These are phyloP conservation scores for Microcebus tavaratra DNA, from an alignment of 2,113 vertebrate genomes.

Conservation along the genomic window DNA sequence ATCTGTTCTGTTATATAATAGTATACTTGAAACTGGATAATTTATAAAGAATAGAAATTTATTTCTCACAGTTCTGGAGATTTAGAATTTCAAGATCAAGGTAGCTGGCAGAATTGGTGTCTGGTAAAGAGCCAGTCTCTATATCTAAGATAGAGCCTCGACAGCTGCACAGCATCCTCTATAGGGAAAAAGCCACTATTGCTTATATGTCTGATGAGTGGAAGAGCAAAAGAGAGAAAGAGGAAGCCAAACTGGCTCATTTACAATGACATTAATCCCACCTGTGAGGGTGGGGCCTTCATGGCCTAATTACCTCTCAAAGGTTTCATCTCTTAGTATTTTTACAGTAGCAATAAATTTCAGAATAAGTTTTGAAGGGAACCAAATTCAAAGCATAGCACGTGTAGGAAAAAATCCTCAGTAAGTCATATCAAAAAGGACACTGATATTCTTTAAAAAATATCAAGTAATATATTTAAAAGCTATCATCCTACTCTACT, in stretches of 20 bases:
- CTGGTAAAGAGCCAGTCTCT: background rate
- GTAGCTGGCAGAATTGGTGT: too few species aligned
- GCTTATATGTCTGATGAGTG: background rate
- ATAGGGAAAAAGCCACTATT: background rate
- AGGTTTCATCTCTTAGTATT: background rate
- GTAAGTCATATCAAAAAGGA: background rate
- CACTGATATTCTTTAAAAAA: background rate
- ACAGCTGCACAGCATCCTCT: background rate
- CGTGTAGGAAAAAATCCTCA: background rate
- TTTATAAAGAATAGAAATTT: background rate
- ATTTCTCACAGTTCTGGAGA: background rate
- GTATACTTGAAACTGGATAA: background rate
- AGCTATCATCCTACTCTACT: background rate
- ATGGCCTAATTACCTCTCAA: background rate
- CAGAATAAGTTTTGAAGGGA: background rate
- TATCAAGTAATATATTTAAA: background rate
- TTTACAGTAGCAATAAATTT: background rate
- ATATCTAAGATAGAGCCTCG: background rate
- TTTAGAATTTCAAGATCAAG: background rate
- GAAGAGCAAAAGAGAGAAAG: background rate
- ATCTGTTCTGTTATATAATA: background rate
- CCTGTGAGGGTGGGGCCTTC: too few species aligned
- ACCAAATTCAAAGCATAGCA: background rate
- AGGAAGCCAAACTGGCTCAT: background rate
- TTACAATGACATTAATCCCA: background rate